phyloP scores from a whole-genome alignment of 2,888 invertebrate genomes.

The Palloptera scutellata region DNA sequence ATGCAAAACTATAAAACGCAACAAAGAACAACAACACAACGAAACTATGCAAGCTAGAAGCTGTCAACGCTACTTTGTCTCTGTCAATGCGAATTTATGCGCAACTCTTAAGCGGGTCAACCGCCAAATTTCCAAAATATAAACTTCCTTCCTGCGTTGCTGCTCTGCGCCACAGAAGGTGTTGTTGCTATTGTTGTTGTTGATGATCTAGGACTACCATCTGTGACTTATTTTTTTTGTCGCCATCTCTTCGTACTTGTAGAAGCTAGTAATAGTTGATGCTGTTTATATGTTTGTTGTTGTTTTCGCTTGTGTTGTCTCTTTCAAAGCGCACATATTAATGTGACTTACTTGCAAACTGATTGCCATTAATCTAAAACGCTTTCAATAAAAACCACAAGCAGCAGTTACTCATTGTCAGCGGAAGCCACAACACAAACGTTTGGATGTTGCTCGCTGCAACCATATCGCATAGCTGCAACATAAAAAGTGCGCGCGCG shows the following conservation, averaged over 20 bases:
- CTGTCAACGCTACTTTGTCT: conserved; percentile 27
- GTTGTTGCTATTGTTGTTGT: conserved; percentile 22
- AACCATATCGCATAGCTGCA: conserved; percentile 21
- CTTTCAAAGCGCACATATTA: conserved; percentile 20
- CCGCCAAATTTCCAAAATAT: conserved; percentile 23
- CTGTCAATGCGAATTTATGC: conserved; percentile 30
- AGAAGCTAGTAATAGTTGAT: neutral
- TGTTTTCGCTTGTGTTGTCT: neutral
- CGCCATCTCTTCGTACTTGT: conserved; percentile 2
- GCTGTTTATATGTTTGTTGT: neutral
- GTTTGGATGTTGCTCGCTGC: conserved; percentile 29
- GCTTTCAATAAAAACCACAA: conserved; percentile 54
- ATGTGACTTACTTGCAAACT: conserved; percentile 31
- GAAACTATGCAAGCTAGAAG: too few species aligned
- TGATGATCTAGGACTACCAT: neutral
- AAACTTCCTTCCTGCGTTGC: conserved; percentile 1
- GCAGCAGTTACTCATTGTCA: conserved; percentile 40
- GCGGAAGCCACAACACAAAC: conserved; percentile 33
- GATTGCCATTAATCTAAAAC: conserved; percentile 36
- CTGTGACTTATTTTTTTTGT: neutral
- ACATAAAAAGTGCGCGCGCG: conserved; percentile 10
- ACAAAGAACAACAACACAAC: too few species aligned
- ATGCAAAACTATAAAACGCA: too few species aligned
- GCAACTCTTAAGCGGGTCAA: conserved; percentile 25
- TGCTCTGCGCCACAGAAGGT: conserved; percentile 28